Conservation (phyloP, 1,140 invertebrate species). For the Asbolus verrucosus region DNA sequence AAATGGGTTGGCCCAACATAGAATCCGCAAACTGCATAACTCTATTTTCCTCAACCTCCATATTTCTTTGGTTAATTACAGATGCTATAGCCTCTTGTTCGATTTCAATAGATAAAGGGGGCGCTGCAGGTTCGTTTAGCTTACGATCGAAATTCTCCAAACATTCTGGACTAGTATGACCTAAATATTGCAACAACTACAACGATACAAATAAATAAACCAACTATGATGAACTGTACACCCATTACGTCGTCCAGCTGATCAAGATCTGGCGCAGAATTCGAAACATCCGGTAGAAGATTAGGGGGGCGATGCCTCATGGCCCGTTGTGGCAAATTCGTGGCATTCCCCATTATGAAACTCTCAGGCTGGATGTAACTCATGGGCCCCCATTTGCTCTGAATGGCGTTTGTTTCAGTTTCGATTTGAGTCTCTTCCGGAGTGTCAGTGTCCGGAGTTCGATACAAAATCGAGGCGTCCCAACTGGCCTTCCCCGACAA, state of each 20-base stretch:
- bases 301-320: slow-evolving; percentile 78
- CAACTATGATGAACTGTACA: slow-evolving; percentile 39
- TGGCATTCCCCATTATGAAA: slow-evolving; percentile 61
- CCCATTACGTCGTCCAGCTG: slow-evolving; percentile 89
- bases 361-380: slow-evolving; percentile 63
- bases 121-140: slow-evolving; percentile 78
- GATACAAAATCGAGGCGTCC: slow-evolving; percentile 93
- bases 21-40: slow-evolving; percentile 54
- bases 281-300: slow-evolving; percentile 83
- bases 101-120: slow-evolving; percentile 75
- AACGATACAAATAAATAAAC: slow-evolving; percentile 52
- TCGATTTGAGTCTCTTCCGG: neutral
- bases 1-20: slow-evolving; percentile 58
- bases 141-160: slow-evolving; percentile 76
- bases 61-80: slow-evolving; percentile 82
- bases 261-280: slow-evolving; percentile 89
- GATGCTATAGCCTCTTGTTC: slow-evolving; percentile 89
- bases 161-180: slow-evolving; percentile 92
- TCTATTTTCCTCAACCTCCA: slow-evolving; percentile 74
- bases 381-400: slow-evolving; percentile 52
- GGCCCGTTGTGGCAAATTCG: slow-evolving; percentile 72
- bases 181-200: slow-evolving; percentile 90
- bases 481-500: slow-evolving; percentile 97
- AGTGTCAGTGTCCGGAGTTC: slow-evolving; percentile 68
- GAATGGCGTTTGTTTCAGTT: slow-evolving; percentile 22